Base-by-base conservation (phyloP, 1,140 invertebrate species). In the Drosophila burlai region DNA sequence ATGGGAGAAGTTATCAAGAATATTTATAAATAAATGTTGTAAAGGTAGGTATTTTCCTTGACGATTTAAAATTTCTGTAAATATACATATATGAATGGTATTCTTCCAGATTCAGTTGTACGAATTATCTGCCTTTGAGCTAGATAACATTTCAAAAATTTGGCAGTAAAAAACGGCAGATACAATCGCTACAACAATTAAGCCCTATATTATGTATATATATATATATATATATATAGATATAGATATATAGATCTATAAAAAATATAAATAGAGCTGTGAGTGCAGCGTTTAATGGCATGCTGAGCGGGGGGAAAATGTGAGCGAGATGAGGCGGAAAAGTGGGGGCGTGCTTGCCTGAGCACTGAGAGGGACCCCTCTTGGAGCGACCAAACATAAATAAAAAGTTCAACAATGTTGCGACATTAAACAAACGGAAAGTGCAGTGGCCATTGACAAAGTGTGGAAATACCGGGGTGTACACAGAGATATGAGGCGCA, bases 391-490 rank as follows among this genome's bases (percentile, higher is more conserved):
- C 46, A 24, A 54, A 43, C 67, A 69, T 55, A 55, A 54, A 69
- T 69, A 69, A 45, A 68, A 54, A 55, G 50, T 69, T 80, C 49
- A 84, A 83, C 81, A 83, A 62, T 76, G 81, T 83, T 83, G 81
- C 81, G 81, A 83, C 81, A 84, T 72, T 84, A 72, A 31, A 66
- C 47, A 68, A 54, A 62, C 76, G 58, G 43, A 83, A 83, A 71
- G 61, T 67, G 80, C 74, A 81, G 73, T 67, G 61, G 66, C 36
- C 36, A 68, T 66, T 49, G 62, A 49, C 36, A 65, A 71, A 34
- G 52, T 43, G 16, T 40, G 21, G 16, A 50, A 34, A 15, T 43
- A 58, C 38, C 13, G 38, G 36, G 47, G 26, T n/a, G 21, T 34
- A 24, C 6, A 36, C 4, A 55, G 42, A 24, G 16, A 42, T 21